These are phyloP conservation scores for Thunnus maccoyii DNA, from an alignment of 2,113 vertebrate genomes.

Conservation along the genomic window DNA sequence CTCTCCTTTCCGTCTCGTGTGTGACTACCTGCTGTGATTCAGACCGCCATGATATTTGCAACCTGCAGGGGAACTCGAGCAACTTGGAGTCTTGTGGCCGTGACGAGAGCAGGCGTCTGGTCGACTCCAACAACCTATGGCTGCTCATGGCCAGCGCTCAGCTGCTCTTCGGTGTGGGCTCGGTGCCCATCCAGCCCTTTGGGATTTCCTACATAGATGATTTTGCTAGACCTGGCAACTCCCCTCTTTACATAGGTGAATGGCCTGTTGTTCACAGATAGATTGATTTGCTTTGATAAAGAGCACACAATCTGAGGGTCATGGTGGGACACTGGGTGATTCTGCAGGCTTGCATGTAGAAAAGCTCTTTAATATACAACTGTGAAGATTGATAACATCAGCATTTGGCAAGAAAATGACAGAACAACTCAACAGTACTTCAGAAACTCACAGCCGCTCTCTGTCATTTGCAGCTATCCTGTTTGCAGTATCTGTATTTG, in stretches of 20 bases:
- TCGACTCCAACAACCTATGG: constrained; percentile 89
- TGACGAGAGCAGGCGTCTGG: constrained; percentile 62
- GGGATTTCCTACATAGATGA: constrained; percentile 97
- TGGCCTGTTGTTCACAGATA: constrained; percentile 18
- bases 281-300: background rate
- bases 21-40: constrained; percentile 6
- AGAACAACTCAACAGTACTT: background rate
- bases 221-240: constrained; percentile 91
- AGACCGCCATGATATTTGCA: constrained; percentile 81
- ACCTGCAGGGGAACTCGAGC: constrained; percentile 62
- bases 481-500: constrained; percentile 93
- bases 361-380: background rate
- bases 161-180: constrained; percentile 92
- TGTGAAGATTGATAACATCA: background rate
- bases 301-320: background rate
- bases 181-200: constrained; percentile 96
- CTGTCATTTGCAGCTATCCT: constrained; percentile 90
- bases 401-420: background rate
- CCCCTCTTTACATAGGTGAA: constrained; percentile 93
- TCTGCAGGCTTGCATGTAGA: background rate
- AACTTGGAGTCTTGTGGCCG: constrained; percentile 52
- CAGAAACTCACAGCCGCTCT: constrained; percentile 10
- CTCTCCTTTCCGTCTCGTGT: background rate
- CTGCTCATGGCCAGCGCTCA: constrained; percentile 92
- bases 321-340: background rate